phyloP scores from a whole-genome alignment of 2,888 invertebrate genomes.

The Sphaerophoria taeniata region DNA sequence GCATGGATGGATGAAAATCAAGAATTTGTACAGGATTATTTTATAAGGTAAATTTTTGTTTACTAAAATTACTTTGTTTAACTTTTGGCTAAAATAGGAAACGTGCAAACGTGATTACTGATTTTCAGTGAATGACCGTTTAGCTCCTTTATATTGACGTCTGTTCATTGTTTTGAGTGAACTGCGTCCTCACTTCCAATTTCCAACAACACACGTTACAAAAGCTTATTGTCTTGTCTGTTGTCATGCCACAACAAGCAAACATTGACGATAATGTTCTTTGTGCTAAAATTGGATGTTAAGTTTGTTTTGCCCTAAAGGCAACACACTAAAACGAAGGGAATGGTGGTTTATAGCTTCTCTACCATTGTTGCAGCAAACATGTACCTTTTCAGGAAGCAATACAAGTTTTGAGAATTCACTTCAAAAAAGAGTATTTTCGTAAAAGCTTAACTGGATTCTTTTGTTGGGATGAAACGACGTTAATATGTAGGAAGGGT shows the following conservation, averaged over 20 bases:
- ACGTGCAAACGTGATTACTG: conserved; percentile 4
- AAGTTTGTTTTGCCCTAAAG: conserved; percentile 17
- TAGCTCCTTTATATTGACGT: neutral
- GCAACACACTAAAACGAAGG: neutral
- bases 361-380: neutral
- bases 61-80: neutral
- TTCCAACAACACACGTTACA: neutral
- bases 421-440: conserved; percentile 7
- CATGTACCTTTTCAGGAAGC: conserved; percentile 14
- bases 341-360: no score
- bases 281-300: conserved; percentile 30
- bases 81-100: neutral
- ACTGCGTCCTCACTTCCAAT: neutral
- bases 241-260: neutral
- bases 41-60: conserved; percentile 87
- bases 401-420: conserved; percentile 12
- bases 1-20: conserved; percentile 98
- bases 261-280: conserved; percentile 8
- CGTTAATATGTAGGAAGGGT: no score
- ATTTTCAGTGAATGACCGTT: conserved; percentile 24
- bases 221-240: conserved; percentile 24
- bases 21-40: conserved; percentile 97
- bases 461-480: no score
- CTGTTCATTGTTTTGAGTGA: conserved; percentile 8
- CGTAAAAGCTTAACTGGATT: neutral